Evolutionary conservation across 2,888 invertebrate genomes (phyloP).

Genomic region (Eupithecia exiguata): DNA sequence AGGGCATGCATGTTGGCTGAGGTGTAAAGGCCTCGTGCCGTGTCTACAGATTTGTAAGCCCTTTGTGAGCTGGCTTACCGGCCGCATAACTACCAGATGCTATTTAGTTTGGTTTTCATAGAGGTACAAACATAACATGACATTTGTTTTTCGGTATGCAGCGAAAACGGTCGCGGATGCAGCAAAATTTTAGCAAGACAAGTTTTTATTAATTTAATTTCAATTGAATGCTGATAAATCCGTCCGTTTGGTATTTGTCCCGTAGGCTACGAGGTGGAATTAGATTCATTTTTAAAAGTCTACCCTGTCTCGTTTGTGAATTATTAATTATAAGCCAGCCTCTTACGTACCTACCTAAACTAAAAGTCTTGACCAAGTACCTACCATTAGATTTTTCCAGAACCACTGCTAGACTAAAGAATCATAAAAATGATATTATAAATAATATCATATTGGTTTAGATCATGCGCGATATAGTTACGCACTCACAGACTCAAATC

Average conservation of each 20-base stretch:
- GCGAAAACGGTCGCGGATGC: neutral
- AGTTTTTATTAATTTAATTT: neutral
- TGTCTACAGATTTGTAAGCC: slow-evolving; percentile 3
- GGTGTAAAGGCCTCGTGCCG: neutral
- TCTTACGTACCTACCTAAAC: neutral
- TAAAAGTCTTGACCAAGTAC: neutral
- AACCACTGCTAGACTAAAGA: neutral
- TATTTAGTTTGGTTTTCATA: neutral
- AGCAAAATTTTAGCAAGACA: neutral
- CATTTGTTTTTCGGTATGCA: neutral
- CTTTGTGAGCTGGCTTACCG: neutral
- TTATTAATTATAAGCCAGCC: neutral
- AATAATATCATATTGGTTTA: neutral
- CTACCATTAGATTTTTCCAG: neutral
- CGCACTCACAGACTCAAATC: neutral
- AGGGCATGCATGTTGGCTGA: neutral
- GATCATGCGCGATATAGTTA: neutral
- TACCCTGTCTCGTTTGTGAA: neutral
- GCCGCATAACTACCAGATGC: neutral
- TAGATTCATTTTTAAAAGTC: neutral
- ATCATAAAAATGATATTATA: neutral
- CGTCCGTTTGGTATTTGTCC: neutral
- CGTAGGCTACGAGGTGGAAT: neutral
- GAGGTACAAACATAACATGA: neutral
- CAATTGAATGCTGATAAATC: neutral